Evolutionary conservation across 64 coral and sea anemone genomes (phyloP), one percentile per base, ranked within the genome.

Genomic region (Montipora efflorescens): DNA sequence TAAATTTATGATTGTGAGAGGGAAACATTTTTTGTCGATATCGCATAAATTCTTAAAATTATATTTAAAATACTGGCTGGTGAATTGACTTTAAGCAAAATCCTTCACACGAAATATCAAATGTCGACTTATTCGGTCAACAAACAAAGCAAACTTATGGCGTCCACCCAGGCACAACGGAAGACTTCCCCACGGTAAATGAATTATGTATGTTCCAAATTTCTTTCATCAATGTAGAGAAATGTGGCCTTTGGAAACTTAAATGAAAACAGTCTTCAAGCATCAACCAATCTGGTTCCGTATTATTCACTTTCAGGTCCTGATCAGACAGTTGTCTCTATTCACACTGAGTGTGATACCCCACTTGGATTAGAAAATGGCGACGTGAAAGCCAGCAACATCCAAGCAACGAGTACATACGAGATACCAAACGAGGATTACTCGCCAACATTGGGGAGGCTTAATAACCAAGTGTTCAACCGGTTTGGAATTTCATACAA

Each of bases 281-380:
- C 14, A 64, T 14, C 11, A 64, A 64, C 14, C 61, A 64, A 15
- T 16, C 4, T 64, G 61, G 9, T 14, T 64, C 13, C 61, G 9
- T 46, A 48, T 47, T 5, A 19, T n/a, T 58, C 75, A 5, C 36
- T 79, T 50, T 48, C 12, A 98, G 97, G 97, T 59, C 94, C 91
- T 9, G 94, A 91, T 8, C 80, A 82, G 59, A 79, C 89, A 49
- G 87, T 98, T 21, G 72, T 98, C 20, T 87, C 94, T 36, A 57
- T 98, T 21, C 87, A 98, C 74, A 96, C 90, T 3, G 91, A 93
- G 13, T 98, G 97, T 51, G 90, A 84, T 13, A 91, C 91, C 15
- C 94, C 97, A 10, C 76, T 98, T 21, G 97, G 97, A 53, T 83
- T 98, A 22, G 92, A 90, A 16, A 94, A 80, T 51, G 91, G 88